Conservation (phyloP, 2,113 vertebrate species). For the Bettongia penicillata region DNA sequence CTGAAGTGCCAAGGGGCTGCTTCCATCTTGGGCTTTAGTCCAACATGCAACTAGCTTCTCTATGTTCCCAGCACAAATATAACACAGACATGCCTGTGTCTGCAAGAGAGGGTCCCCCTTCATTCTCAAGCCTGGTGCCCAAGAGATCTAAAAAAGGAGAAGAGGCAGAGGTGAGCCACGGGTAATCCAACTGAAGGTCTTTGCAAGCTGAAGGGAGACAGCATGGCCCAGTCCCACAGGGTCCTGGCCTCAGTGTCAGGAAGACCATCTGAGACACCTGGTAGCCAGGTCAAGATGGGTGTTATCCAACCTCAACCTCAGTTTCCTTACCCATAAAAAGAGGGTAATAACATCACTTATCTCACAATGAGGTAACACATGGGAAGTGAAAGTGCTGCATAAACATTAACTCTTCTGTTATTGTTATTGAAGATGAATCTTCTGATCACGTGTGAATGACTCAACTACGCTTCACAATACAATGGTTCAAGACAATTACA, state of each 20-base stretch:
- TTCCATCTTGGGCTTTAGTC: constrained; percentile 90
- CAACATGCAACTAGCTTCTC: constrained; percentile 96
- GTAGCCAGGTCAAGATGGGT: not conserved
- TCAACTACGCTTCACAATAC: no score
- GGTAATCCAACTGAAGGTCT: not conserved
- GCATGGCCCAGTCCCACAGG: not conserved
- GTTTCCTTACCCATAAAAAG: not conserved
- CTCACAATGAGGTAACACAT: not conserved
- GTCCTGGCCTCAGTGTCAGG: not conserved
- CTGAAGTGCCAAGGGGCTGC: constrained; percentile 92
- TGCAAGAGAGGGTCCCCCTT: constrained; percentile 88
- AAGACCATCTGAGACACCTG: not conserved
- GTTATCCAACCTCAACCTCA: not conserved
- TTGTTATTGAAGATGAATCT: no score
- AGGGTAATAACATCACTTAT: not conserved
- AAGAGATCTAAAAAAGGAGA: constrained; percentile 88
- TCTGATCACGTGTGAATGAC: no score
- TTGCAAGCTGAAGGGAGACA: not conserved
- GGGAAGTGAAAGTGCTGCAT: not conserved
- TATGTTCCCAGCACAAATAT: constrained; percentile 96
- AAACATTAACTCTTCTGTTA: not conserved
- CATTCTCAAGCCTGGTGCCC: constrained; percentile 90
- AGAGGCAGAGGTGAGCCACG: not conserved
- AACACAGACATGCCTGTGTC: constrained; percentile 94
- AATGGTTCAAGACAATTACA: no score